Evolutionary conservation across 1,140 invertebrate genomes (phyloP), one percentile per base, ranked within the genome.

Genomic region (Bombus terrestris): DNA sequence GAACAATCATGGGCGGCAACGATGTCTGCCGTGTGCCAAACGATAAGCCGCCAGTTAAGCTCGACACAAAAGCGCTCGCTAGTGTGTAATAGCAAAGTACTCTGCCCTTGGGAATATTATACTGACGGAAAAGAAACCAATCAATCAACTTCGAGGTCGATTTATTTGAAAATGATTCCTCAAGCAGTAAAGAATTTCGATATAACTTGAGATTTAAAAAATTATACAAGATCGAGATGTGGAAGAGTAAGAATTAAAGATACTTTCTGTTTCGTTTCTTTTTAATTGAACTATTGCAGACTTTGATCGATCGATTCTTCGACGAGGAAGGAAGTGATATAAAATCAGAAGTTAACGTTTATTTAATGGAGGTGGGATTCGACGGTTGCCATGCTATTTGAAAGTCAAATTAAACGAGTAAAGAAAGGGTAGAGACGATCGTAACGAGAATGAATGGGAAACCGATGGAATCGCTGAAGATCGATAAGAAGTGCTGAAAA

Each of bases 361-460:
- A 66, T 89, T 86, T 82, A 73, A 88, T 89, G 85, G 77, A 75
- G 62, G 53, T 53, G 9, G 72, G 12, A 41, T 68, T 53, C 25
- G 72, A 79, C 74, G 59, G 47, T 62, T 64, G 39, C 64, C 57
- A 3, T 5, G 39, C 53, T 81, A 76, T 81, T 78, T 64, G 81
- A 75, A 68, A 71, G 80, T 71, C 78, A 84, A 81, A 89, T 89
- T 81, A 87, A 76, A 73, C 25, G 71, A 41, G 39, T 71, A 62
- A 66, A 74, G 77, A 71, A 62, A 68, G 84, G 64, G 75, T 79
- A 62, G 73, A 47, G 25, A 72, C 43, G 76, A 64, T 82, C 73
- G 57, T 85, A 90, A 87, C 79, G 81, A 89, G 81, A 82, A 89
- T 79, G 64, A 89, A 90, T 87, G 89, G 66, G 75, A 87, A 90